Evolutionary conservation across 2,888 invertebrate species (phyloP).

Genomic region (Diarsia brunnea): DNA sequence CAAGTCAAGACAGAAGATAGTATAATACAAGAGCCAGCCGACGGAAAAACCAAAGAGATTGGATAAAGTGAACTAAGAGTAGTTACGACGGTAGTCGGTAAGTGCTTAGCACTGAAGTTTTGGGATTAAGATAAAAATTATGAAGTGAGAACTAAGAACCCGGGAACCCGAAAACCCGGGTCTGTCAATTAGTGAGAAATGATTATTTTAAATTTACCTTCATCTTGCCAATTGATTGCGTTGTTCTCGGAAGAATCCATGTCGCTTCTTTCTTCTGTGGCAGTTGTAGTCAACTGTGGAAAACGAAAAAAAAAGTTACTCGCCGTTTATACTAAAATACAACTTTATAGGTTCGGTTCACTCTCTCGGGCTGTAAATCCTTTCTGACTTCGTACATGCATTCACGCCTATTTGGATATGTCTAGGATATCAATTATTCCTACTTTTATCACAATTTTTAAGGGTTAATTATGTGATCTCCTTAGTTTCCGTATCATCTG

Average conservation of each 20-base stretch:
- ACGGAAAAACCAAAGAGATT: no score
- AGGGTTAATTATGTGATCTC: neutral
- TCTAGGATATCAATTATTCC: neutral
- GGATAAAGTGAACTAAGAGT: no score
- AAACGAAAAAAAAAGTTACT: constrained; percentile 6
- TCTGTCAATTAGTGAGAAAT: no score
- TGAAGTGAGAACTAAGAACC: no score
- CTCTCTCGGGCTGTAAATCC: neutral
- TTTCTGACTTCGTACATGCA: neutral
- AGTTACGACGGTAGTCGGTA: no score
- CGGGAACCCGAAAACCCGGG: no score
- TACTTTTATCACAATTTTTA: neutral
- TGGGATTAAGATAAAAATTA: no score
- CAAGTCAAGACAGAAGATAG: no score
- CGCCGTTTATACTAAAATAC: neutral
- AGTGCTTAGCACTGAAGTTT: no score
- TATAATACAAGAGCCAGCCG: no score
- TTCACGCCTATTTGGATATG: neutral
- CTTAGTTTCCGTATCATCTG: neutral
- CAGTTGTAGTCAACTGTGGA: constrained; percentile 34
- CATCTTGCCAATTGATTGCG: constrained; percentile 68
- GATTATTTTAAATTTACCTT: constrained; percentile 67
- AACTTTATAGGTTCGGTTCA: neutral
- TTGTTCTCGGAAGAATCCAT: constrained; percentile 69
- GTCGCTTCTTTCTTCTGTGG: constrained; percentile 16